Evolutionary conservation across 2,888 invertebrate genomes (phyloP).

Genomic region (Coelopa pilipes): DNA sequence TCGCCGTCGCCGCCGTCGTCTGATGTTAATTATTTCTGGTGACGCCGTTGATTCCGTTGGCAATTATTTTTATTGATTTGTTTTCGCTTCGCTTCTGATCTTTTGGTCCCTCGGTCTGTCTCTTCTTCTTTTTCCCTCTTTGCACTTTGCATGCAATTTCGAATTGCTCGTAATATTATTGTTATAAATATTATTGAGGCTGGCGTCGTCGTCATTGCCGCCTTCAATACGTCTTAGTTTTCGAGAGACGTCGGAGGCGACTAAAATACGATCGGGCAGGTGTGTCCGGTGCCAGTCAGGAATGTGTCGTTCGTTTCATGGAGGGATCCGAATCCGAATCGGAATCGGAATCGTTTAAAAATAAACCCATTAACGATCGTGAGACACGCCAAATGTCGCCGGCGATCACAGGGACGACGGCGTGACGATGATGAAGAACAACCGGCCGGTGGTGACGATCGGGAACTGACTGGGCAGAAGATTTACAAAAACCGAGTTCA

Average conservation of each 20-base stretch:
- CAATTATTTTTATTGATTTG: slow-evolving; percentile 17
- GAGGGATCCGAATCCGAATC: not conserved
- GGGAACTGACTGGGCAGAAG: not conserved
- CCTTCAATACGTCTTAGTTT: not conserved
- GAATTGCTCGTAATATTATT: too few relatives aligned
- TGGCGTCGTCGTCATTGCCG: not conserved
- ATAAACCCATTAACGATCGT: not conserved
- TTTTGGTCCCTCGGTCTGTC: too few relatives aligned
- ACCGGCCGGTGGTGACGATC: not conserved
- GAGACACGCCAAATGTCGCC: not conserved
- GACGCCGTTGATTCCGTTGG: slow-evolving; percentile 27
- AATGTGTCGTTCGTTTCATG: not conserved
- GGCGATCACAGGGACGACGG: not conserved
- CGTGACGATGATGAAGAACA: not conserved
- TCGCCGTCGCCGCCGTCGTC: slow-evolving; percentile 43
- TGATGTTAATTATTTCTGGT: slow-evolving; percentile 41
- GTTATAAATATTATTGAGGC: too few relatives aligned
- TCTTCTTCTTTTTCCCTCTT: too few relatives aligned
- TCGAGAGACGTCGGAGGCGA: not conserved
- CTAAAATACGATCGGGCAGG: not conserved
- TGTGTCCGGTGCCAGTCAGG: not conserved
- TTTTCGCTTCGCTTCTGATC: not conserved
- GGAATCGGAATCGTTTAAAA: too few relatives aligned
- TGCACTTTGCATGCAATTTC: too few relatives aligned
- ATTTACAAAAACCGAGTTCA: too few relatives aligned